Evolutionary conservation across 2,888 invertebrate genomes (phyloP), one percentile per base, ranked within the genome.

Genomic region (Onthophagus sagittarius): DNA sequence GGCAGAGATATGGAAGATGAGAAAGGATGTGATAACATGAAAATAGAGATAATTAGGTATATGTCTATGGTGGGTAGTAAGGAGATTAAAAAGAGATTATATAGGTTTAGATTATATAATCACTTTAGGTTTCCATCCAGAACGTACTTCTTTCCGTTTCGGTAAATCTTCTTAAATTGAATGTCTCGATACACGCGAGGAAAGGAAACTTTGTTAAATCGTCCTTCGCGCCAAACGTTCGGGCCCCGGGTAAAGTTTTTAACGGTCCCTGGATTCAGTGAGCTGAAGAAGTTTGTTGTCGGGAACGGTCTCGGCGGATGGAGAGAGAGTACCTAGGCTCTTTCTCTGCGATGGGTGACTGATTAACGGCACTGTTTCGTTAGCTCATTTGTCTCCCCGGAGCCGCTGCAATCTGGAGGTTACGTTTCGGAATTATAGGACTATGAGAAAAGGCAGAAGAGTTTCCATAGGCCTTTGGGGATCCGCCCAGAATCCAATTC

Each of bases 371-470:
- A 63, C 62, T 82, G 82, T 83, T 82, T 78, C 79, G 79, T 80
- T 80, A 79, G 74, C 78, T 79, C 80, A 79, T 80, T 81, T 80
- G 79, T 80, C 81, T 80, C 80, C 23, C 23, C 69, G 72, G 79
- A 79, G 80, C 39, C 6, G 39, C 39, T 53, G 39, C 80, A 80
- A 80, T 81, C 79, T 79, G 76, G 80, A 82, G 80, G 80, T 80
- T 82, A 81, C 81, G 79, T 81, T 82, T 81, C 76, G 79, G 77
- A 82, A 80, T 81, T 81, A 80, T 79, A 78, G 79, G 75, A 77
- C 77, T 72, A 31, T 23, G 77, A 75, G 78, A 78, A 78, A 73
- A 53, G 39, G 39, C 11, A 9, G 9, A 53, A 53, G 39, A 9
- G 9, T 53, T 53, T 11, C 39, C 39, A 53, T 11, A 11, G 7